Base-by-base conservation (phyloP, 2,888 invertebrate genomes). In the Drosophila nr. perissopoda region DNA sequence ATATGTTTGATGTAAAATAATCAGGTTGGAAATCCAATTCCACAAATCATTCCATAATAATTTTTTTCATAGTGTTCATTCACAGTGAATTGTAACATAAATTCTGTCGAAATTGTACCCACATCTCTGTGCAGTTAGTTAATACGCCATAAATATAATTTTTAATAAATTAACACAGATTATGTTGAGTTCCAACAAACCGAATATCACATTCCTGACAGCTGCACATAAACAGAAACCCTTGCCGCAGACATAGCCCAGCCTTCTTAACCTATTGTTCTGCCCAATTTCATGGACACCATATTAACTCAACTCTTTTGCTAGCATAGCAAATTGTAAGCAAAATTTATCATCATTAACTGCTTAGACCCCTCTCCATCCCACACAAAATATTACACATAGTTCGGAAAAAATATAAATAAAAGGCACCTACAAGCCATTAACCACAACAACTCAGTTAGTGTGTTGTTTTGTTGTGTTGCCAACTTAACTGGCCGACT, bases 371-470 rank as follows among this genome's bases (percentile, higher is more conserved):
- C 34, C 36, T 46, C 38, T 3, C 6, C 2, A 7, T 6, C 13
- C 1, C n/a, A 8, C 7, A 70, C 18, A 56, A 46, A 38, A 78
- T 57, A 74, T 77, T 74, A 13, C 71, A 59, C 70, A 73, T 73
- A 71, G 61, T 69, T 74, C 48, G 62, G 48, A 64, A 54, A 62
- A 48, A 40, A 56, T 57, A 59, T 16, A 63, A 46, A 74, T 18
- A 63, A 46, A 62, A 70, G 49, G 65, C 61, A 67, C 63, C 63
- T 51, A 70, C 69, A 76, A 56, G 63, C 75, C 82, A 82, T 82
- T 80, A 81, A 70, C 64, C 81, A 70, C 78, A 82, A 85, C 81
- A 88, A 86, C 89, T 86, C 68, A 57, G 76, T 84, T 77, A 74
- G 80, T 58, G 49, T 29, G 59, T 36, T 54, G 52, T 66, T 67